phyloP scores from a whole-genome alignment of 2,113 vertebrate genomes.

The Gavia stellata region DNA sequence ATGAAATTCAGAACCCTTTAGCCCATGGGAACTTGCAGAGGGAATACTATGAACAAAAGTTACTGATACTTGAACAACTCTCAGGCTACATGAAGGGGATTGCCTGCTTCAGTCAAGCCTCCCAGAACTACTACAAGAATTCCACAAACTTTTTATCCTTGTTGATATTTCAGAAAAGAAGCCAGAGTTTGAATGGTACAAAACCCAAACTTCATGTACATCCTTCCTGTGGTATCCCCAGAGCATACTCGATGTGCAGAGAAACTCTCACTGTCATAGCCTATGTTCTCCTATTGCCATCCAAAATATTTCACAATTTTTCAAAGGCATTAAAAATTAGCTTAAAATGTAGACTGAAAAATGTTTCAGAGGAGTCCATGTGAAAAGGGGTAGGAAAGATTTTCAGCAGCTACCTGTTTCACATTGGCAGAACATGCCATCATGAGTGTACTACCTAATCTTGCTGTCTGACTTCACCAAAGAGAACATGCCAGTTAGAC shows the following conservation, averaged over 20 bases:
- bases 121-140: neutral
- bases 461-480: neutral
- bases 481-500: conserved; percentile 8
- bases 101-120: neutral
- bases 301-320: neutral
- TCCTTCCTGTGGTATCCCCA: neutral
- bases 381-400: neutral
- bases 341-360: neutral
- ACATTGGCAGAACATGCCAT: neutral
- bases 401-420: neutral
- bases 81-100: neutral
- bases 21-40: neutral
- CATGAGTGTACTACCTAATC: neutral
- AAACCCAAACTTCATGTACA: neutral
- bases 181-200: neutral
- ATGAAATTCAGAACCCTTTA: neutral
- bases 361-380: neutral
- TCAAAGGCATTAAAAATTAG: neutral
- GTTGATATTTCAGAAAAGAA: neutral
- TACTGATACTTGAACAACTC: neutral
- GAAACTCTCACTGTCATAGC: neutral
- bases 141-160: neutral
- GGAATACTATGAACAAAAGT: neutral
- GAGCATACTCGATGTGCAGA: neutral
- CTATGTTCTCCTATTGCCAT: neutral